phyloP scores from a whole-genome alignment of 2,113 vertebrate species.

The Oncorhynchus kisutch region DNA sequence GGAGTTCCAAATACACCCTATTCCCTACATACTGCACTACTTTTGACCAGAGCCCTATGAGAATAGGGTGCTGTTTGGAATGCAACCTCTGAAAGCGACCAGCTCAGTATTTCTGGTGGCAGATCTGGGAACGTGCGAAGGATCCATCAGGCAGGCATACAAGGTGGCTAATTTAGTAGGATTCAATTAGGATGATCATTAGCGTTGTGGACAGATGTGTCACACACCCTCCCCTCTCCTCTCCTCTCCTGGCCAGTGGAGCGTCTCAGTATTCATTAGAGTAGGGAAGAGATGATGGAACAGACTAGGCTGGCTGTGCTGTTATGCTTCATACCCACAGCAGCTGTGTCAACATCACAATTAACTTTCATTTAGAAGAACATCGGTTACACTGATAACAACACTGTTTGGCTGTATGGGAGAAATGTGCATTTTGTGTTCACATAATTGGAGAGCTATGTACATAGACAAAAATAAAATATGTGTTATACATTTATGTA shows the following conservation, averaged over 20 bases:
- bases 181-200: constrained; percentile 73
- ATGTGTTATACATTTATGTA: no score
- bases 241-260: constrained; percentile 58
- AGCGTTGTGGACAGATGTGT: constrained; percentile 72
- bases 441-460: not conserved
- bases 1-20: no score
- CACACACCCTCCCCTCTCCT: constrained; percentile 21
- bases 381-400: not conserved
- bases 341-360: constrained; percentile 40
- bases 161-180: constrained; percentile 72
- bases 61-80: no score
- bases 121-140: constrained; percentile 56
- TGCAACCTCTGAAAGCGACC: constrained; percentile 58
- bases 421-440: not conserved
- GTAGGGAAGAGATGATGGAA: constrained; percentile 48
- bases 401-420: not conserved
- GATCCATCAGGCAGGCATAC: constrained; percentile 57
- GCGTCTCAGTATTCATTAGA: constrained; percentile 64
- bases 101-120: constrained; percentile 57
- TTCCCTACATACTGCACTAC: no score
- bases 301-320: constrained; percentile 36
- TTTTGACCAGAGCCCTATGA: no score
- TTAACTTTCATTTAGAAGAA: not conserved
- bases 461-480: not conserved
- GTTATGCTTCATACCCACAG: constrained; percentile 41